These are phyloP conservation scores for Australoheros facetus DNA, from an alignment of 2,797 vertebrate species.

Conservation along the genomic window DNA sequence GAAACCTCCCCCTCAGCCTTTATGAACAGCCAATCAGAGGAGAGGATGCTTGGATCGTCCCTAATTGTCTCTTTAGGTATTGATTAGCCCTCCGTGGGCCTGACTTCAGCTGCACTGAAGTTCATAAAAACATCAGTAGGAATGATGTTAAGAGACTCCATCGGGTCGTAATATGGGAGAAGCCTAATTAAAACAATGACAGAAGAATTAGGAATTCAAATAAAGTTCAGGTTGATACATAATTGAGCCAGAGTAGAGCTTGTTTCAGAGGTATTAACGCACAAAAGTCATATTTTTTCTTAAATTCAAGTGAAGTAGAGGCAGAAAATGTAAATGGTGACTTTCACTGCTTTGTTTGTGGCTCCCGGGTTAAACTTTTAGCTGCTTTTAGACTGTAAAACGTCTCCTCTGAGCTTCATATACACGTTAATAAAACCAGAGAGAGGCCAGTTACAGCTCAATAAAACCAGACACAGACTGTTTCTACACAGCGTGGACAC, in stretches of 20 bases:
- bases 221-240: no score
- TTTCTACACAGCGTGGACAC: background rate
- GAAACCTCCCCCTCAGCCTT: slow-evolving; percentile 21
- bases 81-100: slow-evolving; percentile 57
- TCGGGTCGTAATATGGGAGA: background rate
- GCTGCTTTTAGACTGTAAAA: background rate
- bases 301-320: background rate
- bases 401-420: background rate
- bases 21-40: slow-evolving; percentile 74
- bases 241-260: background rate
- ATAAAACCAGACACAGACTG: background rate
- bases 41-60: slow-evolving; percentile 68
- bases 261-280: background rate
- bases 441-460: background rate
- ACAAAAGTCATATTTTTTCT: accelerated
- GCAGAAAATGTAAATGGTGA: background rate
- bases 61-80: slow-evolving; percentile 76
- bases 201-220: background rate
- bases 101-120: background rate
- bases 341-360: slow-evolving; percentile 7
- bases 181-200: slow-evolving; percentile 1
- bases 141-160: slow-evolving; percentile 1
- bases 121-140: background rate
- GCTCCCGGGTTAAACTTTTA: background rate
- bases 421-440: slow-evolving; percentile 5